phyloP scores from a whole-genome alignment of 2,888 invertebrate genomes.

The Dasypolia templi region DNA sequence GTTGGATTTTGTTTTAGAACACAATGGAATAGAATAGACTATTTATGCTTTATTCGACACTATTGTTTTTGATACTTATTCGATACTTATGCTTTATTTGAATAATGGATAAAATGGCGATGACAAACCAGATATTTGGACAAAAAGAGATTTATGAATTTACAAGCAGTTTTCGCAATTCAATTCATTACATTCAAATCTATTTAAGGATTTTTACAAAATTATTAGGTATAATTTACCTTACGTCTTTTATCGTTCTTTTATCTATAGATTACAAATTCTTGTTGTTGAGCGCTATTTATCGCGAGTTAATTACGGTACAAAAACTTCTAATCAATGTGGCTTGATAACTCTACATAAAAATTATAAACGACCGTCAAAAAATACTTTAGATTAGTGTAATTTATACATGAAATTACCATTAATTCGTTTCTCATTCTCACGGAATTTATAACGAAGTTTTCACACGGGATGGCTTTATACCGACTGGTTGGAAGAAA shows the following conservation, averaged over 20 bases:
- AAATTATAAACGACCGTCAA: neutral
- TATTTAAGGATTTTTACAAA: neutral
- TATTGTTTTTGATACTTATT: too few species aligned
- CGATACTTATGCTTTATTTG: too few species aligned
- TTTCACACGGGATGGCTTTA: constrained; percentile 21
- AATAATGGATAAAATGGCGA: neutral
- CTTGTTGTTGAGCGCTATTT: neutral
- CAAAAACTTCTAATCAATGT: constrained; percentile 1
- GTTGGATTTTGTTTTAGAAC: too few species aligned
- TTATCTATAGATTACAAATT: constrained; percentile 3
- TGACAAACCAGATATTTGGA: neutral
- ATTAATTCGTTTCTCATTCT: constrained; percentile 18
- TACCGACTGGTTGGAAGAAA: neutral
- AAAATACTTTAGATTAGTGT: constrained; percentile 10
- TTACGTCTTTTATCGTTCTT: neutral
- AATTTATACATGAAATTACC: constrained; percentile 11
- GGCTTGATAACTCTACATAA: constrained; percentile 7
- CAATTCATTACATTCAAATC: neutral
- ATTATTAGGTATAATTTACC: too few species aligned
- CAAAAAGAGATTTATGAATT: neutral
- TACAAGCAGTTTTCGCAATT: neutral
- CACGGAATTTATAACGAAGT: constrained; percentile 29
- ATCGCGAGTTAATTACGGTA: neutral
- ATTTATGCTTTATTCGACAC: neutral
- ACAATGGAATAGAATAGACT: neutral